Percentiles rank a stretch among this genome's conserved stretches.
These are phyloP conservation scores for Varecia variegata DNA, from an alignment of 2,797 vertebrate genomes.

Conservation along the genomic window DNA sequence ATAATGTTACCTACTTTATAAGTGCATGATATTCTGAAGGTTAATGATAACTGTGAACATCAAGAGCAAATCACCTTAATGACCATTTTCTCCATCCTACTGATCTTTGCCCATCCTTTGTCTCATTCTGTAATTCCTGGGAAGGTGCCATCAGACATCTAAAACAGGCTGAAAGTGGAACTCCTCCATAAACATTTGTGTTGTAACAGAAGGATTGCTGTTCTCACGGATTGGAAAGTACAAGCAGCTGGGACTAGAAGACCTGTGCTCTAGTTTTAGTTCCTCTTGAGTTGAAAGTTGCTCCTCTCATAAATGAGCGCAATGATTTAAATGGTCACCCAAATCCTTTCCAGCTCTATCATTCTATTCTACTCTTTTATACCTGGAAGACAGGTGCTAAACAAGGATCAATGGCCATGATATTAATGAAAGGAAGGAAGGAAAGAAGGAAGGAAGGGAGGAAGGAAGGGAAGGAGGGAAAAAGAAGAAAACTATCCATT, in stretches of 20 bases:
- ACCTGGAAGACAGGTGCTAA: neutral
- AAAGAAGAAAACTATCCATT: neutral
- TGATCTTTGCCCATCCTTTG: neutral
- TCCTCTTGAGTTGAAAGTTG: neutral
- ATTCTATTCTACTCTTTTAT: neutral
- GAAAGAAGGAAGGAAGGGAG: neutral
- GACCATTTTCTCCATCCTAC: neutral
- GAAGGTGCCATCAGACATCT: neutral
- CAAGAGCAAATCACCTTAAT: neutral
- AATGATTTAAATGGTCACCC: neutral
- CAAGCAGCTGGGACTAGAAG: neutral
- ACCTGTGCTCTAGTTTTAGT: neutral
- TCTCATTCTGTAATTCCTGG: neutral
- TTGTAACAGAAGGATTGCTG: neutral
- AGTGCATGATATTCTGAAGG: neutral
- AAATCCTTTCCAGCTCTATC: neutral
- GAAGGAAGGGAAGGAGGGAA: too few species aligned
- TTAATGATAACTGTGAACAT: neutral
- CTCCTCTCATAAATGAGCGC: neutral
- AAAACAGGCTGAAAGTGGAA: neutral
- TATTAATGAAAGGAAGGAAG: neutral
- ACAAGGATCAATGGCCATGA: neutral
- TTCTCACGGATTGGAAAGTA: neutral
- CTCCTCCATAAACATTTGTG: neutral
- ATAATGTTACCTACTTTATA: neutral